Percentiles rank a stretch among this genome's conserved stretches.
phyloP scores from a whole-genome alignment of 2,113 vertebrate genomes.

The Dromiciops gliroides region DNA sequence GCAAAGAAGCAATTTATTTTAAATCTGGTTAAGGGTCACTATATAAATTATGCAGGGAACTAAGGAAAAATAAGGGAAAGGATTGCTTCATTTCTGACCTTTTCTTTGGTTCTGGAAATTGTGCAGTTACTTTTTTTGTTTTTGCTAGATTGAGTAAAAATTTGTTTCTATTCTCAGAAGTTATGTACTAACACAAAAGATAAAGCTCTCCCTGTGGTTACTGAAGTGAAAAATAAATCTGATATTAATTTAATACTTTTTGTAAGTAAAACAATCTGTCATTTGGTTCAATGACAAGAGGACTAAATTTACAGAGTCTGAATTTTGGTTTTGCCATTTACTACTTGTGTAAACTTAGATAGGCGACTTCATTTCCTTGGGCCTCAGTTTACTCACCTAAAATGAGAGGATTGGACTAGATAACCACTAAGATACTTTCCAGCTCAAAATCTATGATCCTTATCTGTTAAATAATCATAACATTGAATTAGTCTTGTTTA shows the following conservation, averaged over 20 bases:
- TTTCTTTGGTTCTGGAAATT: slow-evolving; percentile 9
- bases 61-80: not conserved
- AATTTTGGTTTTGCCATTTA: not conserved
- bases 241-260: slow-evolving; percentile 22
- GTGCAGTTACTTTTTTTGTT: not conserved
- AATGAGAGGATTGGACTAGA: not conserved
- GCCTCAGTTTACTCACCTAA: not conserved
- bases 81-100: not conserved
- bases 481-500: not conserved
- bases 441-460: not conserved
- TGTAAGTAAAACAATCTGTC: slow-evolving; percentile 17
- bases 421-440: not conserved
- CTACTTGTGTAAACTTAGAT: not conserved
- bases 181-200: not conserved
- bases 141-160: not conserved
- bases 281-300: not conserved
- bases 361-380: not conserved
- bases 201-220: not conserved
- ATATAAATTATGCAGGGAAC: not conserved
- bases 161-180: not conserved
- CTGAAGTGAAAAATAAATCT: slow-evolving; percentile 11
- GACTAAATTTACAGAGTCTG: not conserved
- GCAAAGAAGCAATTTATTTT: not conserved
- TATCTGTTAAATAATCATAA: not conserved
- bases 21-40: not conserved